Evolutionary conservation across 1,140 invertebrate species (phyloP).

Genomic region (Diploscapter pachys): DNA sequence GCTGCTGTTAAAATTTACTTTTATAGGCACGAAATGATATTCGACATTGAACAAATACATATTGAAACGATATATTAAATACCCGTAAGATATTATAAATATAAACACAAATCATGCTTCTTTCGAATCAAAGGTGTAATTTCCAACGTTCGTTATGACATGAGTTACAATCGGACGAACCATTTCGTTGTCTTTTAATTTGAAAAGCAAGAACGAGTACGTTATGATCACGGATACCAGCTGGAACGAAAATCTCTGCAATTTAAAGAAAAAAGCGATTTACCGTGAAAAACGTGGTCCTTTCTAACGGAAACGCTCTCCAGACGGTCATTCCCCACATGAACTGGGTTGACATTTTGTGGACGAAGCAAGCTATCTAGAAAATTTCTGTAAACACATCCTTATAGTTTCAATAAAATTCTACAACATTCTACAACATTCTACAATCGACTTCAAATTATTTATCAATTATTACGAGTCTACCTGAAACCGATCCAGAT

Average conservation of each 20-base stretch:
- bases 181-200: slow-evolving; percentile 45
- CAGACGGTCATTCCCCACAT: slow-evolving; percentile 57
- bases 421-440: no score
- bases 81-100: background rate
- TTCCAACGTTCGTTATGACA: background rate
- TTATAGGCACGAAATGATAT: background rate
- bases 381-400: slow-evolving; percentile 5
- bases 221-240: slow-evolving; percentile 51
- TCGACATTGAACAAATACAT: background rate
- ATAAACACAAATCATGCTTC: background rate
- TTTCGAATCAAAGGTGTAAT: background rate
- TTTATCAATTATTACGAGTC: no score
- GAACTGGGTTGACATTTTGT: slow-evolving; percentile 54
- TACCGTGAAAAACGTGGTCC: slow-evolving; percentile 54
- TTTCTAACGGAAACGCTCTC: slow-evolving; percentile 52
- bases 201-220: slow-evolving; percentile 49
- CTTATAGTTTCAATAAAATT: no score
- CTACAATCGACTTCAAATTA: no score
- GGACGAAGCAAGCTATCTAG: slow-evolving; percentile 52
- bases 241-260: slow-evolving; percentile 21
- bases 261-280: background rate
- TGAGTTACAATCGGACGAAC: background rate
- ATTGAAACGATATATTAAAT: background rate
- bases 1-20: background rate
- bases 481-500: slow-evolving; percentile 49